Conservation (phyloP, 2,797 vertebrate genomes). For the Pantherophis alleghaniensis region DNA sequence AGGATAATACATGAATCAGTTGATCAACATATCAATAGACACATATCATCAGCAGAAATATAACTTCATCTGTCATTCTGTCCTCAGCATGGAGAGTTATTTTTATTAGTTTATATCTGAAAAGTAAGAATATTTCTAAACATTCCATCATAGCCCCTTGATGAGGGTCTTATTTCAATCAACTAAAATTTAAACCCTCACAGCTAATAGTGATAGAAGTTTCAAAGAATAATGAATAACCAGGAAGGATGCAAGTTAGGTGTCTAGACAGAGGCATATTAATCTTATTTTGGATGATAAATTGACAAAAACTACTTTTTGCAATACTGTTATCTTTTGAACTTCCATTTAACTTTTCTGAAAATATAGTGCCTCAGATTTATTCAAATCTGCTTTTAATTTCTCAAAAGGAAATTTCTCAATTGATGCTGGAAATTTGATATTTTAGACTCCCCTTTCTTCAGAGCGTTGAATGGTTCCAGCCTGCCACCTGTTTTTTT, state of each 20-base stretch:
- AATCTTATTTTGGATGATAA: not conserved
- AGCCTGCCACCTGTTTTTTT: constrained; percentile 48
- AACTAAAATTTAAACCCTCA: not conserved
- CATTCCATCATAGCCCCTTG: not conserved
- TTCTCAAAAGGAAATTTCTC: constrained; percentile 28
- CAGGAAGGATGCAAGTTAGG: not conserved
- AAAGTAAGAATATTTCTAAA: not conserved
- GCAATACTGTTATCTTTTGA: not conserved
- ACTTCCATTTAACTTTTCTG: not conserved
- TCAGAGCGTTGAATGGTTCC: constrained; percentile 35
- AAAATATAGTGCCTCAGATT: not conserved
- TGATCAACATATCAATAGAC: not conserved
- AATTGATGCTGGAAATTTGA: constrained; percentile 20
- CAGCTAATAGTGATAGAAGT: not conserved
- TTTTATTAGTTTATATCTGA: not conserved
- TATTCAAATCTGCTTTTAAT: not conserved
- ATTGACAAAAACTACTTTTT: not conserved
- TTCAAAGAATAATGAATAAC: not conserved
- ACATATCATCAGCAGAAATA: not conserved
- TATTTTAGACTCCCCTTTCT: not conserved
- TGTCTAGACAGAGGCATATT: not conserved
- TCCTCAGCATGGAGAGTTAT: not conserved
- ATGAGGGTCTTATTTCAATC: not conserved
- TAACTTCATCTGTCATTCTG: not conserved
- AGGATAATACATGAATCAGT: not conserved